phyloP scores from a whole-genome alignment of 2,888 invertebrate genomes.

The Drosophila limbata region DNA sequence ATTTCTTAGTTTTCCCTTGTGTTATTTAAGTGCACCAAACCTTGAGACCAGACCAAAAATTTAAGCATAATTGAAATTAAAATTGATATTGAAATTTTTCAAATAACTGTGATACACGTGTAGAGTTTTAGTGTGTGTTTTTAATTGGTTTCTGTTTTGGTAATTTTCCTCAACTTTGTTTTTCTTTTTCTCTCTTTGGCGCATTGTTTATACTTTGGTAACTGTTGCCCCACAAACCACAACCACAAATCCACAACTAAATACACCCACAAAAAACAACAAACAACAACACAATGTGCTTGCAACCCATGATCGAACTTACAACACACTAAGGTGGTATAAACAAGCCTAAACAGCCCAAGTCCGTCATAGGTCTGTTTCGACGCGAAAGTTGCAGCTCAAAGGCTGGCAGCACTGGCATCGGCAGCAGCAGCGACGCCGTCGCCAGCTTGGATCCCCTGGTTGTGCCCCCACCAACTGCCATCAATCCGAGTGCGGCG shows the following conservation, averaged over 20 bases:
- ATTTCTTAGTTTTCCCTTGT: conserved; percentile 40
- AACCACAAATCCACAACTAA: conserved; percentile 29
- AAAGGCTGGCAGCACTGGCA: conserved; percentile 86
- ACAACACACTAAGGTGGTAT: conserved; percentile 89
- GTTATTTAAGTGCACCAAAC: conserved; percentile 50
- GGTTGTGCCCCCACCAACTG: conserved; percentile 81
- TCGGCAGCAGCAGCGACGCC: conserved; percentile 79
- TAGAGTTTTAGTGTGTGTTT: conserved; percentile 41
- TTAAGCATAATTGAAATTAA: conserved; percentile 20
- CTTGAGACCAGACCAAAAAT: conserved; percentile 19
- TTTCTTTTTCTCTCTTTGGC: conserved; percentile 74
- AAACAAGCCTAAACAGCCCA: conserved; percentile 93
- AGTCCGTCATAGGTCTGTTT: conserved; percentile 95
- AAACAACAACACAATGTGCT: conserved; percentile 37
- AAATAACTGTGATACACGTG: conserved; percentile 40
- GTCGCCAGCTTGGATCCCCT: conserved; percentile 87
- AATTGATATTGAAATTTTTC: conserved; percentile 23
- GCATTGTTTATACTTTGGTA: conserved; percentile 70
- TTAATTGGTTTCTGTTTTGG: conserved; percentile 52
- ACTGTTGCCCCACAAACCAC: conserved; percentile 64
- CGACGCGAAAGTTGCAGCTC: conserved; percentile 93
- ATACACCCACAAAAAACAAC: conserved; percentile 21
- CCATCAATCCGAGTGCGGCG: conserved; percentile 83
- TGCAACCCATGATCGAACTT: conserved; percentile 30
- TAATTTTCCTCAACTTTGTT: conserved; percentile 67